Evolutionary conservation across 2,797 vertebrate species (phyloP).

Genomic region (Danionella dracula): DNA sequence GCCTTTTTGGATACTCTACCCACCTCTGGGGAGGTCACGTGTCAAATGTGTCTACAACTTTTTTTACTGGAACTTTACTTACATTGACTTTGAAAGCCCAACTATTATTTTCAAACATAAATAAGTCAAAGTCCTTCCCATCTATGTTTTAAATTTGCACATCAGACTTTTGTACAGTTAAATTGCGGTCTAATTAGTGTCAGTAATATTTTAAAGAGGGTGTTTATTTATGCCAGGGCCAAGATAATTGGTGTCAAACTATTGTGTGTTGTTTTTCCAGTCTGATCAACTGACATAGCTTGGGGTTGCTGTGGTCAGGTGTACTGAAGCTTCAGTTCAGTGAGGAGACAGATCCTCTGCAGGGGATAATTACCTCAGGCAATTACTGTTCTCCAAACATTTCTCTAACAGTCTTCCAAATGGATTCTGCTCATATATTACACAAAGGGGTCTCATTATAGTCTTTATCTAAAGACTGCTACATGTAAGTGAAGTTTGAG

Average conservation of each 20-base stretch:
- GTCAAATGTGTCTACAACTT: too few species aligned
- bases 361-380: conserved; percentile 40
- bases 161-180: conserved; percentile 26
- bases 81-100: too few species aligned
- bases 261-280: conserved; percentile 31
- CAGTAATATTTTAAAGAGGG: conserved; percentile 34
- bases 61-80: too few species aligned
- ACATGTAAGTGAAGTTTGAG: too few species aligned
- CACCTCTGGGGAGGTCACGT: too few species aligned
- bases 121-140: too few species aligned
- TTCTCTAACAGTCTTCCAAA: background rate
- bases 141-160: conserved; percentile 19
- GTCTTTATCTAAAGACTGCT: too few species aligned
- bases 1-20: too few species aligned
- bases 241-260: conserved; percentile 45
- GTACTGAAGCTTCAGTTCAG: conserved; percentile 28
- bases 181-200: conserved; percentile 48
- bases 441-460: too few species aligned
- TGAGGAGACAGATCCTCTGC: conserved; percentile 25
- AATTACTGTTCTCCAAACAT: conserved; percentile 25
- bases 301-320: conserved; percentile 38
- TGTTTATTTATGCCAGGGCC: conserved; percentile 11
- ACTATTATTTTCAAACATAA: too few species aligned
- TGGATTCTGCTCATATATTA: background rate
- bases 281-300: conserved; percentile 31